Evolutionary conservation across 1,140 invertebrate genomes (phyloP).

Genomic region (Lasioglossum albipes): DNA sequence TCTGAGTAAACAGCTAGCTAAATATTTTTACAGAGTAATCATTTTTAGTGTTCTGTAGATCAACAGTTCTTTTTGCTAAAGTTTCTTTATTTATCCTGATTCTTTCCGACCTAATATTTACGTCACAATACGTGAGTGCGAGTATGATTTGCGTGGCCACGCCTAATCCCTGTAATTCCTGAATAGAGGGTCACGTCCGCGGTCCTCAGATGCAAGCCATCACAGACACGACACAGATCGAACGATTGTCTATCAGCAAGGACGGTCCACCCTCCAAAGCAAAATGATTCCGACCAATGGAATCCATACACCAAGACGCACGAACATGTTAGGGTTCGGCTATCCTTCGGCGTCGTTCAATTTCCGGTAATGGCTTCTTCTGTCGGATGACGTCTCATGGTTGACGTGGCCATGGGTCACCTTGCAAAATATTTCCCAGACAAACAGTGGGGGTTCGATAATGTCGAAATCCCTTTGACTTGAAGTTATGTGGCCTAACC

Average conservation of each 20-base stretch:
- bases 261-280: constrained; percentile 28
- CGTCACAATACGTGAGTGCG: background rate
- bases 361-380: constrained; percentile 59
- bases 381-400: constrained; percentile 41
- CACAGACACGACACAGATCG: background rate
- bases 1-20: no score
- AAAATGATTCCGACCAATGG: constrained; percentile 37
- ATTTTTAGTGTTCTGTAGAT: no score
- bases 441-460: background rate
- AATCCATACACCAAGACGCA: constrained; percentile 34
- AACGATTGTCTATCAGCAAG: constrained; percentile 34
- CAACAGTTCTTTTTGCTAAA: no score
- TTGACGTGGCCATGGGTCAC: background rate
- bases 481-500: no score
- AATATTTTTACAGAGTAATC: no score
- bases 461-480: no score
- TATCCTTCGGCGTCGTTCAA: constrained; percentile 53
- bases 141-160: background rate
- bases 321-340: constrained; percentile 29
- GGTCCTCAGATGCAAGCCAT: constrained; percentile 24
- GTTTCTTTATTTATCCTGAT: no score
- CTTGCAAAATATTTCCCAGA: background rate
- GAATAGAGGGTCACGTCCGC: constrained; percentile 18
- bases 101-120: no score
- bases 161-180: constrained; percentile 8